phyloP scores from a whole-genome alignment of 92 coral and sea anemone species.

The Pocillopora meandrina region DNA sequence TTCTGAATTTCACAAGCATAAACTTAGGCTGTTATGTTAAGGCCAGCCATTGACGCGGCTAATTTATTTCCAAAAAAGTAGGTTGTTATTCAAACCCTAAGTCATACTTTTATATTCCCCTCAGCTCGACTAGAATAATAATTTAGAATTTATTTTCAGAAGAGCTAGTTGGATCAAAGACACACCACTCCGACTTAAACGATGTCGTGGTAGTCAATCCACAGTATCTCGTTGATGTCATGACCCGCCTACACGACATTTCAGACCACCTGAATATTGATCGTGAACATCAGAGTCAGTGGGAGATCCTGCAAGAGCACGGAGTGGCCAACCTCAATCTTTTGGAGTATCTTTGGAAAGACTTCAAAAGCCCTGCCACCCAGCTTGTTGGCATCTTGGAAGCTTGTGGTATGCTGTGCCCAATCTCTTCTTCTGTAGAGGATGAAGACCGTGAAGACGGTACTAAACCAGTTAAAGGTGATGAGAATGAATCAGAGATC shows the following conservation, averaged over 20 bases:
- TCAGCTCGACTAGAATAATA: neutral
- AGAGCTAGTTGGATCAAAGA: constrained; percentile 41
- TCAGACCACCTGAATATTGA: constrained; percentile 18
- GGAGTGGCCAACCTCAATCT: constrained; percentile 50
- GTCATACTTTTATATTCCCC: neutral
- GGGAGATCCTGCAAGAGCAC: constrained; percentile 36
- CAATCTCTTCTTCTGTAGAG: constrained; percentile 14
- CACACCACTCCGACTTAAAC: constrained; percentile 4
- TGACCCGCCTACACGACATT: constrained; percentile 75
- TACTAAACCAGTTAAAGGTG: neutral
- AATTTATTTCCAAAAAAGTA: too few species aligned
- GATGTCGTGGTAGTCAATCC: constrained; percentile 67
- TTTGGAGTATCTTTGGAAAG: constrained; percentile 53
- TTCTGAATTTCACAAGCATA: too few species aligned
- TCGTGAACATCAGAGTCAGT: constrained; percentile 46
- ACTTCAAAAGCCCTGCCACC: constrained; percentile 34
- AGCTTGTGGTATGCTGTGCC: constrained; percentile 63
- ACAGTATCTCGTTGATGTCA: constrained; percentile 71
- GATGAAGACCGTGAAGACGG: neutral
- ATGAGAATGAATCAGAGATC: neutral
- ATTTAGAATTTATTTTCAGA: constrained; percentile 26
- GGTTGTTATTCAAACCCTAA: neutral
- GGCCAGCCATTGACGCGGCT: too few species aligned
- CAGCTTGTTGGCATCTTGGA: constrained; percentile 64
- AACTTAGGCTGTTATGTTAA: too few species aligned